Conservation (phyloP, 2,797 vertebrate species). For the Argyrosomus regius region DNA sequence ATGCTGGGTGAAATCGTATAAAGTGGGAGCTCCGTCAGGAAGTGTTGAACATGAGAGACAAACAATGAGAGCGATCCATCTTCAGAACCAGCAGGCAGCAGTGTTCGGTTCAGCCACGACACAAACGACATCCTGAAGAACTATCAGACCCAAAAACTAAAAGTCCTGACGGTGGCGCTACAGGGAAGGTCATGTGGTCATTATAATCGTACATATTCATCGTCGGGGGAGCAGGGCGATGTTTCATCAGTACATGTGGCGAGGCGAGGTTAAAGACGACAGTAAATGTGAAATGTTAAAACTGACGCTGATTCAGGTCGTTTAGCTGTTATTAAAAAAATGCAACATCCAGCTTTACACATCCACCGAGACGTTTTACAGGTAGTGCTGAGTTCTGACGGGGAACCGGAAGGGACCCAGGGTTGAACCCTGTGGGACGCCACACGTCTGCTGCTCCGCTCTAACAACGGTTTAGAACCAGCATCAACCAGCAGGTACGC, state of each 20-base stretch:
- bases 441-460: background rate
- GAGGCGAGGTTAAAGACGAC: background rate
- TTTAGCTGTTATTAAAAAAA: constrained; percentile 7
- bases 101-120: too few relatives aligned
- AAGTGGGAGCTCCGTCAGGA: too few relatives aligned
- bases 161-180: background rate
- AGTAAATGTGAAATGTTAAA: background rate
- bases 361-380: background rate
- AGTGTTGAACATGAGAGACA: too few relatives aligned
- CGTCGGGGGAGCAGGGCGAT: background rate
- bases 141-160: too few relatives aligned
- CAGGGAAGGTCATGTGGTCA: background rate
- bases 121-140: too few relatives aligned
- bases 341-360: background rate
- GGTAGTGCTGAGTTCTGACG: background rate
- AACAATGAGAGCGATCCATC: too few relatives aligned
- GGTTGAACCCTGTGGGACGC: constrained; percentile 32
- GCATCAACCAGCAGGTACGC: constrained; percentile 16
- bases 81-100: too few relatives aligned
- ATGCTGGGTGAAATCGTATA: background rate
- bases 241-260: background rate
- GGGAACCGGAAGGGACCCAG: background rate
- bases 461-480: constrained; percentile 18
- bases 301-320: background rate
- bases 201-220: background rate